Evolutionary conservation across 2,888 invertebrate genomes (phyloP), one percentile per base, ranked within the genome.

Genomic region (Diadromus collaris): DNA sequence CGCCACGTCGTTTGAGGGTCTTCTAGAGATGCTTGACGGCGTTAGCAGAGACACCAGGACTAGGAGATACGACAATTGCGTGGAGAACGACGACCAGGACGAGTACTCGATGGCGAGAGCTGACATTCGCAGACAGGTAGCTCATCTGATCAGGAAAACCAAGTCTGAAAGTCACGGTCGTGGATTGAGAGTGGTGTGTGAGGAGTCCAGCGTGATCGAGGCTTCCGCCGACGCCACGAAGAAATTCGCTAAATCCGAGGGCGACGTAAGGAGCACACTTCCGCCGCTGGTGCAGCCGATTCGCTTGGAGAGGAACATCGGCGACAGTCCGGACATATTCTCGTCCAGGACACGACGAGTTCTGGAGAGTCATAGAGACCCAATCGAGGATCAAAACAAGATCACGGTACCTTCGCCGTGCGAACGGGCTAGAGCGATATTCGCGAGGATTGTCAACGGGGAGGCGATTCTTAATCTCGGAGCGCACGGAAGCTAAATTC

Each of bases 81-180:
- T 27, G 13, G 41, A 61, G 21, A 32, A 48, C 2, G 74, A 84
- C 6, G 38, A 29, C 2, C 48, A 61, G 3, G 56, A 63, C 60
- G 34, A 67, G 19, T 77, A 76, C 41, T 74, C 48, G 21, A 64
- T 58, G 24, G 74, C 48, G 2, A 68, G 72, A 32, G 82, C 81
- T 2, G 85, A 87, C 6, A 86, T 90, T 51, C 86, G 83, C 51
- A 81, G 83, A 24, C 83, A 82, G 10, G 81, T 90, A 9, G 84
- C 84, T 0, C 84, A 84, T 10, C 81, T 89, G 3, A 86, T 90
- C n/a, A 83, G 90, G 0, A 86, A 90, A 67, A 89, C 90, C 4
- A 90, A 90, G 68, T 90, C 90, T 0, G 90, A 89, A 69, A 89
- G 86, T 51, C 78, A 88, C 3, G 81, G 85, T 27, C 85, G 85